A percentile compares a stretch with the other conserved stretches of the same genome.
phyloP scores from a whole-genome alignment of 1,140 invertebrate species.

The Doryteuthis pealeii region DNA sequence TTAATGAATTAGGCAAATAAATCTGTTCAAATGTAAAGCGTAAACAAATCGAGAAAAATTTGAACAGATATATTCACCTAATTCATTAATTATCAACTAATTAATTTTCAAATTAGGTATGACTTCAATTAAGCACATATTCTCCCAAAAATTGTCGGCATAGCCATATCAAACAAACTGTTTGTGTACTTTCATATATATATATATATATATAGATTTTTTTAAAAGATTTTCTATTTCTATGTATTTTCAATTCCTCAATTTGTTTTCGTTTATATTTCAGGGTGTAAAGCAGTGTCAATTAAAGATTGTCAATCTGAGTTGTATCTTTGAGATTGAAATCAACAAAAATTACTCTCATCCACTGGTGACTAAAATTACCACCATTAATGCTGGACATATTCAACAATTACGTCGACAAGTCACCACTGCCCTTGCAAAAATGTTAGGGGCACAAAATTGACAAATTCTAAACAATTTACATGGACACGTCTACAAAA shows the following conservation, averaged over 20 bases:
- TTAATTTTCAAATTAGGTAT: too few species aligned
- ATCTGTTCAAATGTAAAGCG: too few species aligned
- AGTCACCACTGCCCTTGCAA: background rate
- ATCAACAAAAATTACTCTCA: background rate
- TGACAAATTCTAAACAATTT: too few species aligned
- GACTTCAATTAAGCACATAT: too few species aligned
- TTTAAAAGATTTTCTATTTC: too few species aligned
- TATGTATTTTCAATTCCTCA: background rate
- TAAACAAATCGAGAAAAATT: too few species aligned
- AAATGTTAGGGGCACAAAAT: background rate
- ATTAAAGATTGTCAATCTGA: background rate
- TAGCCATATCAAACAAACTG: too few species aligned
- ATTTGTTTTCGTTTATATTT: background rate
- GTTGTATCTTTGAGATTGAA: background rate
- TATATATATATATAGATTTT: constrained; percentile 4
- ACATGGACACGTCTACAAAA: too few species aligned
- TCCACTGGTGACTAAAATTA: background rate
- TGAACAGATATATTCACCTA: too few species aligned
- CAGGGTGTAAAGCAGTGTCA: constrained; percentile 1
- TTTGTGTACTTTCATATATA: background rate
- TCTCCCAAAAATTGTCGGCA: too few species aligned
- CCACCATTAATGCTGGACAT: background rate
- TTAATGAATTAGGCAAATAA: too few species aligned
- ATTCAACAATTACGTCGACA: background rate
- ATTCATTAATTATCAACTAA: too few species aligned